Base-by-base conservation (phyloP, 2,113 vertebrate genomes). In the Lepisosteus oculatus region DNA sequence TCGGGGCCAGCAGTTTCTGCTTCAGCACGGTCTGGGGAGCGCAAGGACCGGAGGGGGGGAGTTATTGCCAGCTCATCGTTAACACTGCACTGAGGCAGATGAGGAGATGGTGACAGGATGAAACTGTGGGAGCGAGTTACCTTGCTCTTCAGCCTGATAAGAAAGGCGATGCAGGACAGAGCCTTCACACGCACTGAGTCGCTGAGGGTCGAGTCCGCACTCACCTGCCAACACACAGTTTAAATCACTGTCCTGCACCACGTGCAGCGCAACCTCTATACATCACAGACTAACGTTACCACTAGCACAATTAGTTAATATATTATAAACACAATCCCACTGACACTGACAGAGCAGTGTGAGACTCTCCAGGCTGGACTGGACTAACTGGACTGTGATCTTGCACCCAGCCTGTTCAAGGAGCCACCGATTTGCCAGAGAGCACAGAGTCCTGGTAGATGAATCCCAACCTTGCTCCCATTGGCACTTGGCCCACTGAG, bases 121-220 rank as follows among this genome's bases (percentile, higher is more conserved):
- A n/a, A 59, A 13, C 56, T 14, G 56, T 12, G 13, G 56, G 56
- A 51, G 47, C 9, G 9, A 51, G 43, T 76, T 29, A 91, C 90
- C 84, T 89, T 96, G 84, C 92, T 93, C 78, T 93, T 95, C 62
- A 95, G 81, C 80, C 93, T 93, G 76, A 95, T 89, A 72, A 97
- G 92, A 75, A 91, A 92, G 63, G 85, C 83, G 62, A 96, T 82
- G 68, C 92, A 93, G 47, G 90, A 94, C 8, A 96, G 87, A 4
- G 92, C 86, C 57, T 94, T 95, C 3, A 95, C 93, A 0, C 95
- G 89, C 55, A 96, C 70, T 3, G 89, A 87, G 72, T 92, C 85
- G 0, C 79, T 91, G 67, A 95, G 83, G 0, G 85, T 72, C 14
- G 67, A 51, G 7, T 94, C 90, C 44, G 84, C 79, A 57, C 91